Base-by-base conservation (phyloP, 1,140 invertebrate species). In the Phthorimaea operculella region DNA sequence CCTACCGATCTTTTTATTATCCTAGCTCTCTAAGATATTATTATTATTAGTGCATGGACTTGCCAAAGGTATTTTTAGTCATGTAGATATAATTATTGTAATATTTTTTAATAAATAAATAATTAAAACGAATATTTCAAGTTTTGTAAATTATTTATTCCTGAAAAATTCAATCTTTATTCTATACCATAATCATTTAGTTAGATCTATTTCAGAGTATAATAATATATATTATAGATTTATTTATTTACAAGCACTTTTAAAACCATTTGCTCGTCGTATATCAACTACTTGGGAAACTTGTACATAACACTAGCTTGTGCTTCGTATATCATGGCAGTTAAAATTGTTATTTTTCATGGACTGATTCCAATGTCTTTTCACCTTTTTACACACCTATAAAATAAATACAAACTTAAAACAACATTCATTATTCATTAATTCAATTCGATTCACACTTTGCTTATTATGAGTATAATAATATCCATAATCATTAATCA, bases 21-120 rank as follows among this genome's bases (percentile, higher is more conserved):
- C 72, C 74, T 45, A 74, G 77, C 75, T 76, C 76, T 78, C 70
- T 82, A 68, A 67, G 67, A 68, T 78, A 64, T 70, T 76, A 72
- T 67, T 77, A 70, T 39, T 10, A 39, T 39, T 39, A 39, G 3
- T 39, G 36, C 36, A 39, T 39, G 10, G 36, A 39, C 10, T 39
- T 39, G 10, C 21, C 21, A 28, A 28, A 28, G 21, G 21, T 4
- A 28, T 28, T 28, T 4, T 28, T 28, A 28, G 21, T 28, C 21
- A 28, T 4, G 2, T 28, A 28, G 2, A 28, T 28, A 28, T 28
- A 28, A 4, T n/a, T n/a, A n/a, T n/a, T n/a, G n/a, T n/a, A n/a
- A n/a, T n/a, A n/a, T n/a, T 39, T 39, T 39, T 12, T 39, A 12
- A 5, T 2, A 12, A n/a, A 39, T 39, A 39, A 39, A n/a, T 39